Evolutionary conservation across 2,888 invertebrate genomes (phyloP).

Genomic region (Tachina grossa): DNA sequence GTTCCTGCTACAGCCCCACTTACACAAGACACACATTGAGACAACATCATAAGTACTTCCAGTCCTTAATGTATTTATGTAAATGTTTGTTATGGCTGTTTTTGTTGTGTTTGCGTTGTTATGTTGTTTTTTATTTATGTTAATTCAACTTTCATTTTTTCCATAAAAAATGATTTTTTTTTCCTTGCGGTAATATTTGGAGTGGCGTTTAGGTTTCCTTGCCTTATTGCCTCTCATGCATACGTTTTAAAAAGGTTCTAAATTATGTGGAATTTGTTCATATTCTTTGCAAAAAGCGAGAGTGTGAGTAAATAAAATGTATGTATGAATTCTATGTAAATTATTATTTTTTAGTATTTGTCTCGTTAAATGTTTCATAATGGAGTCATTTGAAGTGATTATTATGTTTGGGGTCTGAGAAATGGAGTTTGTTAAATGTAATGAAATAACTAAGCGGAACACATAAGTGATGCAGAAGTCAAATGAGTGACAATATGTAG

Average conservation of each 20-base stretch:
- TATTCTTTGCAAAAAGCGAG: background rate
- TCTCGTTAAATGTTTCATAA: slow-evolving; percentile 62
- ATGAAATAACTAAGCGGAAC: background rate
- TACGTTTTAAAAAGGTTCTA: slow-evolving; percentile 26
- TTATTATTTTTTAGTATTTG: slow-evolving; percentile 1
- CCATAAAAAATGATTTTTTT: slow-evolving; percentile 11
- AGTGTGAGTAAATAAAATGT: slow-evolving; percentile 30
- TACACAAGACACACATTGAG: background rate
- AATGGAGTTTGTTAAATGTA: background rate
- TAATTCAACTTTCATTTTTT: slow-evolving; percentile 31
- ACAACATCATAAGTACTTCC: slow-evolving; percentile 61
- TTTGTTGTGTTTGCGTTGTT: slow-evolving; percentile 36
- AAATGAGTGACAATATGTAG: too few species aligned
- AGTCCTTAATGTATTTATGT: slow-evolving; percentile 68
- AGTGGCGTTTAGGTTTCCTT: slow-evolving; percentile 16
- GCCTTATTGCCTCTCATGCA: slow-evolving; percentile 11
- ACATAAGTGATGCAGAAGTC: too few species aligned
- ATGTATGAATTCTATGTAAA: slow-evolving; percentile 42
- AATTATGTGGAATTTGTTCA: slow-evolving; percentile 38
- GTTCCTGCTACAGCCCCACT: slow-evolving; percentile 22
- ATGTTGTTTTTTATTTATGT: slow-evolving; percentile 50
- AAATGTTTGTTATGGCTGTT: slow-evolving; percentile 63
- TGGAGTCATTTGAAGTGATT: slow-evolving; percentile 69
- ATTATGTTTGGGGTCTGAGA: slow-evolving; percentile 11
- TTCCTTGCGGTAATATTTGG: slow-evolving; percentile 44